phyloP scores from a whole-genome alignment of 2,113 vertebrate genomes.

The Chamaea fasciata region DNA sequence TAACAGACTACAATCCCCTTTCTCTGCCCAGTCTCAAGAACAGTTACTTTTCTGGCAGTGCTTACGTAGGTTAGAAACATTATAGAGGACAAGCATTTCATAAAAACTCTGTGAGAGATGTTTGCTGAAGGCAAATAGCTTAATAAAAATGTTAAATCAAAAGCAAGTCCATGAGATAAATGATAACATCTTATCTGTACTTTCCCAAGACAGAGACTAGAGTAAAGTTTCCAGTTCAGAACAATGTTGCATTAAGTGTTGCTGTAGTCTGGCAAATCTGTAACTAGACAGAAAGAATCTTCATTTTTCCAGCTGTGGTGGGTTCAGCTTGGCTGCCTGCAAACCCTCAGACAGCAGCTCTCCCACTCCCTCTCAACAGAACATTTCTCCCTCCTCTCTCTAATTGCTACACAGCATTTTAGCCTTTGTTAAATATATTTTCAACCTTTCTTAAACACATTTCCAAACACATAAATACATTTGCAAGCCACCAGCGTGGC shows the following conservation, averaged over 20 bases:
- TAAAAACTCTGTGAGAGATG: background rate
- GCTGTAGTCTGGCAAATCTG: background rate
- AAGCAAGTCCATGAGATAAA: background rate
- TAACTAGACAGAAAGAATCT: background rate
- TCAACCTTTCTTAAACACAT: background rate
- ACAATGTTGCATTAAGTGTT: background rate
- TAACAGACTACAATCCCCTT: background rate
- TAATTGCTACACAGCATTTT: background rate
- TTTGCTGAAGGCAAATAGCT: conserved; percentile 26
- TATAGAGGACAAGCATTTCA: background rate
- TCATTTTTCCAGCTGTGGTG: background rate
- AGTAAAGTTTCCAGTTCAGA: background rate
- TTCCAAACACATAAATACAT: background rate
- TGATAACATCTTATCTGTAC: background rate
- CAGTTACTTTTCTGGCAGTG: background rate
- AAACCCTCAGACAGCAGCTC: background rate
- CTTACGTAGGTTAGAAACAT: background rate
- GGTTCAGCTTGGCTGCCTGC: background rate
- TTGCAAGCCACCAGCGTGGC: background rate
- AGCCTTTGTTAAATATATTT: background rate
- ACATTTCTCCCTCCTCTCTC: background rate
- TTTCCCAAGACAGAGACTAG: background rate
- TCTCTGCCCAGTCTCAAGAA: background rate
- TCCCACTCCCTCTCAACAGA: background rate
- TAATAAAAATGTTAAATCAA: background rate